Conservation (phyloP, 2,113 vertebrate species). For the Edolisoma coerulescens region DNA sequence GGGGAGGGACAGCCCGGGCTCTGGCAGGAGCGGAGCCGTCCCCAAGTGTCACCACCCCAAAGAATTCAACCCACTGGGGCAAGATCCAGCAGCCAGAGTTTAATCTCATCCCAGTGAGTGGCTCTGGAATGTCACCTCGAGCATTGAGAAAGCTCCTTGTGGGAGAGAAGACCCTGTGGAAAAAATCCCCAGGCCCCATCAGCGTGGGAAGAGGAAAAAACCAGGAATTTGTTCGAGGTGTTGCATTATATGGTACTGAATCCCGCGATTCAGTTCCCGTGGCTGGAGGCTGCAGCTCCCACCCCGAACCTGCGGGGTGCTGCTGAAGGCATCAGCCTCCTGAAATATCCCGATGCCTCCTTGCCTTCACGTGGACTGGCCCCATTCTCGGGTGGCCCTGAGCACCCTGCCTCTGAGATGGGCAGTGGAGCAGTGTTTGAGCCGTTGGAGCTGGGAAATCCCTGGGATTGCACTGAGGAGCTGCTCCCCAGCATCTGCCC, state of each 20-base stretch:
- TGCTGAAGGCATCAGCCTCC: not conserved
- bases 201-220: not conserved
- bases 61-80: not conserved
- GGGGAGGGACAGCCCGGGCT: not conserved
- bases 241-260: not conserved
- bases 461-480: not conserved
- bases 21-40: not conserved
- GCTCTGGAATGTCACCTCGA: not conserved
- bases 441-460: rapidly evolving
- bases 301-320: not conserved
- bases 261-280: rapidly evolving
- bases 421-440: rapidly evolving
- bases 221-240: rapidly evolving
- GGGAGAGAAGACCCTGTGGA: not conserved
- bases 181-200: not conserved
- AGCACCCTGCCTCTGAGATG: rapidly evolving
- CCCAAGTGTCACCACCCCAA: rapidly evolving
- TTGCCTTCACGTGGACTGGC: rapidly evolving
- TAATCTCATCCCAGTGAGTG: not conserved
- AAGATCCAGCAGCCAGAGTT: not conserved
- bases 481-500: not conserved
- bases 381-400: rapidly evolving
- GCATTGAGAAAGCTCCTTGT: rapidly evolving
- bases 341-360: rapidly evolving
- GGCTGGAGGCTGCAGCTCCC: not conserved